phyloP scores from a whole-genome alignment of 2,113 vertebrate species.

The Lagopus muta region DNA sequence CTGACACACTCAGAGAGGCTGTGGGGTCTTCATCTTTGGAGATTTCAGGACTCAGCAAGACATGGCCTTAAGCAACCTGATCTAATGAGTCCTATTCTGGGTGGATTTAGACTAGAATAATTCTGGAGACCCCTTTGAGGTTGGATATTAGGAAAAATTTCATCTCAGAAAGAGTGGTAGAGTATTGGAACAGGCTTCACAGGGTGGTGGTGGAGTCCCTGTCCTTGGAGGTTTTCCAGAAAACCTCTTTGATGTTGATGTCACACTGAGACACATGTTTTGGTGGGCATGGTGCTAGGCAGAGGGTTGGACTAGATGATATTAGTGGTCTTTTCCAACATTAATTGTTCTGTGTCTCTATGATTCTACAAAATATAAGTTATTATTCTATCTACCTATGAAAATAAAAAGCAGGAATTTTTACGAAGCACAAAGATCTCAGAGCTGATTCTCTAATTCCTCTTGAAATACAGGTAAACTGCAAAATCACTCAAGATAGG shows the following conservation, averaged over 20 bases:
- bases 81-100: not conserved
- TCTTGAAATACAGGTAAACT: not conserved
- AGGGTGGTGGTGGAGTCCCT: too few relatives aligned
- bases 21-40: not conserved
- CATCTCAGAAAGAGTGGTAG: too few relatives aligned
- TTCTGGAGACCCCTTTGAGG: not conserved
- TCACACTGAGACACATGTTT: too few relatives aligned
- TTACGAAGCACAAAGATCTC: not conserved
- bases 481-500: not conserved
- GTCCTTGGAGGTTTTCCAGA: too few relatives aligned
- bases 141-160: too few relatives aligned
- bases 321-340: too few relatives aligned
- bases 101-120: not conserved
- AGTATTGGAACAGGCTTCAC: too few relatives aligned
- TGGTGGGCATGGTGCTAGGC: too few relatives aligned
- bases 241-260: too few relatives aligned
- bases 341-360: too few relatives aligned
- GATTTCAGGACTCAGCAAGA: rapidly evolving
- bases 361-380: not conserved
- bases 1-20: not conserved
- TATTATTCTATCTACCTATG: not conserved
- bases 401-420: not conserved
- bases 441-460: not conserved
- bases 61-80: not conserved
- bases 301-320: too few relatives aligned